Conservation (phyloP, 2,888 invertebrate genomes). For the Cephalotes varians region DNA sequence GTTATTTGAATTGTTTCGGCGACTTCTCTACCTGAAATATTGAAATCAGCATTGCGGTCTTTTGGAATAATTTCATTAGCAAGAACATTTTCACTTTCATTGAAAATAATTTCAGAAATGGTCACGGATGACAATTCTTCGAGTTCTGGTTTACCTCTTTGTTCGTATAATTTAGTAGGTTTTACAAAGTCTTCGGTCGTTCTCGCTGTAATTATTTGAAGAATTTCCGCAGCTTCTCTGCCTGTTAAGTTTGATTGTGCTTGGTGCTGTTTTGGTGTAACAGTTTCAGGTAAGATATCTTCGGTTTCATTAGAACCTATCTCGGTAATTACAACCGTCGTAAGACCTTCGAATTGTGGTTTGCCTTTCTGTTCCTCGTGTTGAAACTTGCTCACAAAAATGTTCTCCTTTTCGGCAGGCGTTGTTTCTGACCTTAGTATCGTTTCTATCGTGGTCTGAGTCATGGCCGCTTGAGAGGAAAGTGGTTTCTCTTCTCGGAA, state of each 20-base stretch:
- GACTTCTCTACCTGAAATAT: slow-evolving; percentile 79
- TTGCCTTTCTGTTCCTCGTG: slow-evolving; percentile 74
- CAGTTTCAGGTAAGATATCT: slow-evolving; percentile 61
- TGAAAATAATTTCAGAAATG: slow-evolving; percentile 75
- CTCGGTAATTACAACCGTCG: slow-evolving; percentile 75
- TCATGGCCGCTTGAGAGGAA: slow-evolving; percentile 76
- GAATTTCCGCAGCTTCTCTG: slow-evolving; percentile 84
- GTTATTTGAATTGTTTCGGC: slow-evolving; percentile 79
- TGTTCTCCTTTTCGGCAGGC: slow-evolving; percentile 84
- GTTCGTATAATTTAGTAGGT: slow-evolving; percentile 72
- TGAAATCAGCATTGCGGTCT: slow-evolving; percentile 80
- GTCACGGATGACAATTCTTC: slow-evolving; percentile 75
- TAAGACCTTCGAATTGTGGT: slow-evolving; percentile 70
- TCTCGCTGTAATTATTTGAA: slow-evolving; percentile 80
- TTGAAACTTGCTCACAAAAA: slow-evolving; percentile 74
- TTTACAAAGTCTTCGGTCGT: slow-evolving; percentile 77
- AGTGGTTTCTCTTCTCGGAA: slow-evolving; percentile 72
- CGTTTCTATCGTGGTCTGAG: slow-evolving; percentile 75
- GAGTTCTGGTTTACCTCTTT: slow-evolving; percentile 76
- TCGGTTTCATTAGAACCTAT: slow-evolving; percentile 76
- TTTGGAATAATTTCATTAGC: slow-evolving; percentile 75
- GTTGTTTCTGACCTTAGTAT: slow-evolving; percentile 79
- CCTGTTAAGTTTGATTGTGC: slow-evolving; percentile 78
- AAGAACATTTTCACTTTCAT: slow-evolving; percentile 74
- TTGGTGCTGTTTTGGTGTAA: slow-evolving; percentile 72